phyloP scores from a whole-genome alignment of 2,888 invertebrate species.

The Linnaemya tessellans region DNA sequence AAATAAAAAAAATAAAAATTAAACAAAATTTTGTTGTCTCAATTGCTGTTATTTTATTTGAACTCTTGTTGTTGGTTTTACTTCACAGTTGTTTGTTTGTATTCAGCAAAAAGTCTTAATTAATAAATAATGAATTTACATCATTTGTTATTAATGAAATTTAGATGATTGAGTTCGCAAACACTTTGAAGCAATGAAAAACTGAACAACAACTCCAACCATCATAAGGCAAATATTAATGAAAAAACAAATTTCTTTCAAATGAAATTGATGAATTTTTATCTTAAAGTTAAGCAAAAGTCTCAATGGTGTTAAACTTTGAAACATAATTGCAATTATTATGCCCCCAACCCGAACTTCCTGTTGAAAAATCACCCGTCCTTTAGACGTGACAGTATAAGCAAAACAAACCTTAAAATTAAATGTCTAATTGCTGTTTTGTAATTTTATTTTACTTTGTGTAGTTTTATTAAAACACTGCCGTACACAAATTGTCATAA shows the following conservation, averaged over 20 bases:
- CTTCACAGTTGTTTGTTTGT: constrained; percentile 13
- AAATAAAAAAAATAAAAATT: not conserved
- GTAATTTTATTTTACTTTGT: constrained; percentile 18
- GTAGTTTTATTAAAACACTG: not conserved
- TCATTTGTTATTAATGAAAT: constrained; percentile 69
- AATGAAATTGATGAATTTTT: constrained; percentile 8
- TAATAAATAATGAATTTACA: constrained; percentile 66
- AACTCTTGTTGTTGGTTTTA: constrained; percentile 24
- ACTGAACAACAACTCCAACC: constrained; percentile 32
- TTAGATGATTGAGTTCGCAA: constrained; percentile 44
- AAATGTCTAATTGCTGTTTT: constrained; percentile 59
- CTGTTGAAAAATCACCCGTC: constrained; percentile 26
- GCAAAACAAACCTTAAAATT: constrained; percentile 47
- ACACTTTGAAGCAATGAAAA: constrained; percentile 46
- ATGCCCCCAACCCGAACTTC: constrained; percentile 22
- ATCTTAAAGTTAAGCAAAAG: constrained; percentile 1
- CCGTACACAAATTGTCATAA: constrained; percentile 45
- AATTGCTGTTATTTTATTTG: constrained; percentile 45
- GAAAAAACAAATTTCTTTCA: not conserved
- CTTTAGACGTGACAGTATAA: not conserved
- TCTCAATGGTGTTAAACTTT: constrained; percentile 49
- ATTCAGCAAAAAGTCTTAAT: constrained; percentile 49
- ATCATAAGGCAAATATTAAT: not conserved
- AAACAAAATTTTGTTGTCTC: constrained; percentile 45
- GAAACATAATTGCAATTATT: constrained; percentile 59